phyloP scores from a whole-genome alignment of 2,797 vertebrate genomes.

The Toxotes lorentzi region DNA sequence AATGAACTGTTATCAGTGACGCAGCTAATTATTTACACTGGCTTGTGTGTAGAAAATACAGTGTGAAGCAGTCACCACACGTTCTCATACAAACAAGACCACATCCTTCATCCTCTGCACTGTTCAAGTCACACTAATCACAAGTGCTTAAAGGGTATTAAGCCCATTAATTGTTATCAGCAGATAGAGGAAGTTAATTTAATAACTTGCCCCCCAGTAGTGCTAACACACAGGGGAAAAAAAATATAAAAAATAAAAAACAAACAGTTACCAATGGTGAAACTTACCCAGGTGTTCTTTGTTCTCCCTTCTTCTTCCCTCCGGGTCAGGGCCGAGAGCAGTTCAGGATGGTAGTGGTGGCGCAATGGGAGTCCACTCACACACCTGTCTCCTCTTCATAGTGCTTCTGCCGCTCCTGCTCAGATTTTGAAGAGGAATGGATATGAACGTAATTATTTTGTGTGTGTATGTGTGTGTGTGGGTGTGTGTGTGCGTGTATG shows the following conservation, averaged over 20 bases:
- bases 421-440: constrained; percentile 92
- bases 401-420: constrained; percentile 90
- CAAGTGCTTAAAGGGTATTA: background rate
- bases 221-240: constrained; percentile 6
- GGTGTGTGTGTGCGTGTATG: background rate
- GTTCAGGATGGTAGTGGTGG: constrained; percentile 93
- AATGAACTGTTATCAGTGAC: background rate
- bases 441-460: constrained; percentile 59
- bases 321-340: constrained; percentile 90
- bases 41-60: constrained; percentile 3
- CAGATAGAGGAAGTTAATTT: constrained; percentile 3
- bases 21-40: background rate
- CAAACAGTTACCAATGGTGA: background rate
- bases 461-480: background rate
- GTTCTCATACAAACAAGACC: background rate
- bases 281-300: constrained; percentile 25
- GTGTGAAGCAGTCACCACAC: background rate
- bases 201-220: background rate
- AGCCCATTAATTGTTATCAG: constrained; percentile 14
- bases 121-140: background rate
- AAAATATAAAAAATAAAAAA: background rate
- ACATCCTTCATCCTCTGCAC: background rate
- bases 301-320: constrained; percentile 16
- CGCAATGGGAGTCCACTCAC: constrained; percentile 84
- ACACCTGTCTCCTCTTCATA: constrained; percentile 90